Base-by-base conservation (phyloP, 2,797 vertebrate genomes). In the Poeciliopsis paucimaculata region DNA sequence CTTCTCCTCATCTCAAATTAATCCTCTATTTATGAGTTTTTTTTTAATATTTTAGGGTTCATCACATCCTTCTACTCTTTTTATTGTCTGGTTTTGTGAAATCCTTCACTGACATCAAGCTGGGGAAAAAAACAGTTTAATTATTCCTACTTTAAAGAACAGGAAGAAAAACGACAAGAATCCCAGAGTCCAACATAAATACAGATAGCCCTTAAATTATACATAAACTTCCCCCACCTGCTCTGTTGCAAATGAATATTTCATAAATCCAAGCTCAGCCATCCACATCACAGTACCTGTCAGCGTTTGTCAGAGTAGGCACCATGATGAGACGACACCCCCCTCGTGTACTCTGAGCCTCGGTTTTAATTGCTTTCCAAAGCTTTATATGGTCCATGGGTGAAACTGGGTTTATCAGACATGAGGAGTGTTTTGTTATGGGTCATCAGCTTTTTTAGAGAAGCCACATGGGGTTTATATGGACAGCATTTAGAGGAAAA, bases 231-330 rank as follows among this genome's bases (percentile, higher is more conserved):
- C 84, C 83, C 83, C 88, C 85, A 47, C 76, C 80, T 77, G 74
- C 64, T 4, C 71, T 78, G 46, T 84, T 82, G 31, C 16, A 81
- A 88, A 95, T 96, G 79, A 93, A 96, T 95, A 94, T 95, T 95
- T 95, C 82, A 95, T 95, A 84, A 76, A 87, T 88, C 82, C 77
- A 84, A 86, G 84, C 88, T 86, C 89, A 91, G 84, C 83, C 90
- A 87, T 92, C 80, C 89, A 83, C 91, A 90, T 91, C 87, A 75
- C 79, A 81, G 76, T 81, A 80, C 72, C 83, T 89, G 90, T 92
- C 88, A 60, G 72, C 20, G 39, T 87, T 90, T 86, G 90, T 89
- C 90, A 89, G 78, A 88, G 89, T 49, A 1, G 77, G 60, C 45
- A 53, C 78, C 18, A 47, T 86, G 91, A 84, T n/a, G 76, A 79